phyloP scores from a whole-genome alignment of 1,140 invertebrate species.

The Mylabris phalerata region DNA sequence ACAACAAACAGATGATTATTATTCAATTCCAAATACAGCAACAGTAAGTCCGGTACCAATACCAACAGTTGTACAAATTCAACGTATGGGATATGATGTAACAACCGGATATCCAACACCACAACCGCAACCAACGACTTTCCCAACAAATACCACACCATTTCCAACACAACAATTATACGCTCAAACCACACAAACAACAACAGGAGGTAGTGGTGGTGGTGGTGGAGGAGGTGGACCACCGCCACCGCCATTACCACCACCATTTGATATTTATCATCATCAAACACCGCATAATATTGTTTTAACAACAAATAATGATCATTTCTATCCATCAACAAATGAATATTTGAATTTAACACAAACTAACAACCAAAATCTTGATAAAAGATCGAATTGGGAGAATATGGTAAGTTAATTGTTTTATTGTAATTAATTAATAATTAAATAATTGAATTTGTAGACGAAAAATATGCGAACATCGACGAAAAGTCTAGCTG shows the following conservation, averaged over 20 bases:
- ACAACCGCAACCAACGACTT: slow-evolving; percentile 13
- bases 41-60: slow-evolving; percentile 34
- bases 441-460: slow-evolving; percentile 25
- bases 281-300: slow-evolving; percentile 4
- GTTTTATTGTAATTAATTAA: neutral
- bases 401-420: slow-evolving; percentile 9
- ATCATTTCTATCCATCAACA: slow-evolving; percentile 26
- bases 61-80: slow-evolving; percentile 31
- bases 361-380: slow-evolving; percentile 26
- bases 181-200: slow-evolving; percentile 7
- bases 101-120: slow-evolving; percentile 20
- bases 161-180: slow-evolving; percentile 27
- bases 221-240: neutral
- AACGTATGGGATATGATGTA: slow-evolving; percentile 30
- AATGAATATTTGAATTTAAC: slow-evolving; percentile 22
- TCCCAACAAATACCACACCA: neutral
- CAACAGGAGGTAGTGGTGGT: too few relatives aligned
- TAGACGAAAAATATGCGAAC: slow-evolving; percentile 16
- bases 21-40: slow-evolving; percentile 25
- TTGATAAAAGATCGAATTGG: slow-evolving; percentile 24
- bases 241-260: neutral
- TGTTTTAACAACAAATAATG: slow-evolving; percentile 6
- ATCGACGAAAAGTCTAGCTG: slow-evolving; percentile 49
- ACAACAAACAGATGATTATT: slow-evolving; percentile 31
- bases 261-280: slow-evolving; percentile 5